phyloP scores from a whole-genome alignment of 2,113 vertebrate genomes.

The Steatornis caripensis region DNA sequence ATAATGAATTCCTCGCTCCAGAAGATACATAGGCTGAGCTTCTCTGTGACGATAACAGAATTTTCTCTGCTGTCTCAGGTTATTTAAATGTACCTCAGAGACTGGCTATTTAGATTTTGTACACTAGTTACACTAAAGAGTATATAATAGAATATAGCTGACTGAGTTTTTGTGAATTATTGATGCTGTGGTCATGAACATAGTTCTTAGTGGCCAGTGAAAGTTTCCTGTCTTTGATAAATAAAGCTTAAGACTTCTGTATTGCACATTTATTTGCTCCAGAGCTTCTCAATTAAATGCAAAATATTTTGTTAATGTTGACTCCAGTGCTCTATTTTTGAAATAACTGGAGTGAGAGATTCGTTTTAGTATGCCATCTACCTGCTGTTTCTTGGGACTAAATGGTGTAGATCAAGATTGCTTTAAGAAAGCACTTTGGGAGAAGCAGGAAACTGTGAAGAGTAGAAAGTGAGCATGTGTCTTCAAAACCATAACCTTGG shows the following conservation, averaged over 20 bases:
- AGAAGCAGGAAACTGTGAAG: background rate
- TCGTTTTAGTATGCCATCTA: background rate
- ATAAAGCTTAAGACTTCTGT: background rate
- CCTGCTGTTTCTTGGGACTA: background rate
- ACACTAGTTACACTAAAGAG: background rate
- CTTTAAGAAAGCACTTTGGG: background rate
- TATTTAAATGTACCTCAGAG: background rate
- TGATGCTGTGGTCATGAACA: background rate
- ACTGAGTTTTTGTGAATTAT: conserved; percentile 30
- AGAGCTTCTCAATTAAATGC: background rate
- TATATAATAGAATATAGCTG: background rate
- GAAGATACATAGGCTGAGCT: background rate
- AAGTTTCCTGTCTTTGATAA: conserved; percentile 15
- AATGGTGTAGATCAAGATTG: background rate
- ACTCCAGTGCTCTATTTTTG: background rate
- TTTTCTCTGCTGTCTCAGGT: background rate
- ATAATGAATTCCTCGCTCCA: background rate
- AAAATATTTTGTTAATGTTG: background rate
- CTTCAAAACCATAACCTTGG: background rate
- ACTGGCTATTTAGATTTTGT: background rate
- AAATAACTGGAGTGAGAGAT: background rate
- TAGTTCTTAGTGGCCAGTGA: background rate
- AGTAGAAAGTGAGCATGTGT: accelerated
- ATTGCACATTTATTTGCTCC: background rate
- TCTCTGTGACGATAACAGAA: background rate